Evolutionary conservation across 2,888 invertebrate species (phyloP).

Genomic region (Oxystoma pomonae): DNA sequence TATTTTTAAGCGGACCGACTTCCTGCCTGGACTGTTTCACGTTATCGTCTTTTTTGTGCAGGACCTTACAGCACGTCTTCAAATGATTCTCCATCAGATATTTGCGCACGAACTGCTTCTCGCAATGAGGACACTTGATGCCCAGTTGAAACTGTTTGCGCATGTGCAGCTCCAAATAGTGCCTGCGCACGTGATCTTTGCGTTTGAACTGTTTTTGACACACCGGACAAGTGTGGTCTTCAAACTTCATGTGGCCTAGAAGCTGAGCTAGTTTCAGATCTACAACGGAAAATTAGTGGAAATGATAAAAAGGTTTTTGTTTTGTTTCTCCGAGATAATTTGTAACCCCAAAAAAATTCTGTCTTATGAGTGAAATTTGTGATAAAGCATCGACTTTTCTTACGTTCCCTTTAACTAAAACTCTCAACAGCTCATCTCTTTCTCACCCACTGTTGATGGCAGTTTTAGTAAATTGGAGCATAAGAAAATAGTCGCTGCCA

Average conservation of each 20-base stretch:
- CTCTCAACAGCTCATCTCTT: too few species aligned
- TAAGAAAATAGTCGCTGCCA: too few species aligned
- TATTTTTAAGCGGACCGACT: too few species aligned
- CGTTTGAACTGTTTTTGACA: constrained; percentile 30
- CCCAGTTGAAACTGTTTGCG: constrained; percentile 21
- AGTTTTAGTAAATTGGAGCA: too few species aligned
- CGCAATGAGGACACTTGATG: constrained; percentile 33
- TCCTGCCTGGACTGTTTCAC: background rate
- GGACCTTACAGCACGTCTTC: constrained; percentile 25
- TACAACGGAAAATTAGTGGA: background rate
- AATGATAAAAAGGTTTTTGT: background rate
- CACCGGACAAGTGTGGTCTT: constrained; percentile 22
- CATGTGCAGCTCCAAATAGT: constrained; percentile 32
- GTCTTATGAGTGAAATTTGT: too few species aligned
- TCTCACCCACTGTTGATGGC: too few species aligned
- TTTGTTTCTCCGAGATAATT: too few species aligned
- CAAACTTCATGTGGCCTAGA: constrained; percentile 14
- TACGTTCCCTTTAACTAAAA: too few species aligned
- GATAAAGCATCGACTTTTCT: too few species aligned
- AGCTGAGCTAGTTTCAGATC: constrained; percentile 5
- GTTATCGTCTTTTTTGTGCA: background rate
- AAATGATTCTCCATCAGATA: constrained; percentile 37
- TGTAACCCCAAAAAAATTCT: too few species aligned
- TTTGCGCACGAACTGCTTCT: constrained; percentile 33
- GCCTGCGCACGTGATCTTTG: constrained; percentile 33